Base-by-base conservation (phyloP, 2,113 vertebrate species). In the Protobothrops mucrosquamatus region DNA sequence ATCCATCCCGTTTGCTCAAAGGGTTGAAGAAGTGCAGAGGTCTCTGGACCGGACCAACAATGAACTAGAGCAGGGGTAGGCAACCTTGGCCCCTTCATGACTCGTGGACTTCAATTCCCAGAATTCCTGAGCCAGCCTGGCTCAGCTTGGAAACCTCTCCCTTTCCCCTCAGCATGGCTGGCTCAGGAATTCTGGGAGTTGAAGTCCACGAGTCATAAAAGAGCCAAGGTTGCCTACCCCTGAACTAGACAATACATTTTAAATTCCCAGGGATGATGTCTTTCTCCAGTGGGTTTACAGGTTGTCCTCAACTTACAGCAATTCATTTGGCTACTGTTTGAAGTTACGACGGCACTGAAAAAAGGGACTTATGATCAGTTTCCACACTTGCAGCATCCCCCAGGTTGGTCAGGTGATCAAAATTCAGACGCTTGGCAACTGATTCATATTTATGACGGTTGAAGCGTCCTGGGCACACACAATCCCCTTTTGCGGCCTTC, bases 1-100 rank as follows among this genome's bases (percentile, higher is more conserved):
- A 7, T 95, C 94, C 92, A 24, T 93, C 92, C 14, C 11, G 5
- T 39, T 48, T 23, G 12, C 88, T 92, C 93, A 90, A 91, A n/a
- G 39, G 26, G 64, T 74, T 46, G 81, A 92, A 91, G 46, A 95
- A 89, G 24, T 14, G 24, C 29, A 59, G 46, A 20, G 39, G 20
- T 1, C 22, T 56, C 93, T 9, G 24, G 86, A 11, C 46, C 46
- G 39, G 24, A 61, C 61, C 51, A 87, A 0, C 15, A 46, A 29
- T 57, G 18, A 92, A 93, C 89, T 23, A 56, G 64, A 34, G 29
- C 43, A 46, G 43, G 43, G 43, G 3, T 46, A 4, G 43, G 43
- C 3, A 46, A 46, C 43, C 0, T 46, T 46, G 43, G 43, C 43
- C 3, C 43, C 3, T 3, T 46, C 43, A 46, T 46, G 43, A 46